Percentiles rank a stretch among this genome's conserved stretches.
phyloP scores from a whole-genome alignment of 2,797 vertebrate species.

The Fringilla coelebs region DNA sequence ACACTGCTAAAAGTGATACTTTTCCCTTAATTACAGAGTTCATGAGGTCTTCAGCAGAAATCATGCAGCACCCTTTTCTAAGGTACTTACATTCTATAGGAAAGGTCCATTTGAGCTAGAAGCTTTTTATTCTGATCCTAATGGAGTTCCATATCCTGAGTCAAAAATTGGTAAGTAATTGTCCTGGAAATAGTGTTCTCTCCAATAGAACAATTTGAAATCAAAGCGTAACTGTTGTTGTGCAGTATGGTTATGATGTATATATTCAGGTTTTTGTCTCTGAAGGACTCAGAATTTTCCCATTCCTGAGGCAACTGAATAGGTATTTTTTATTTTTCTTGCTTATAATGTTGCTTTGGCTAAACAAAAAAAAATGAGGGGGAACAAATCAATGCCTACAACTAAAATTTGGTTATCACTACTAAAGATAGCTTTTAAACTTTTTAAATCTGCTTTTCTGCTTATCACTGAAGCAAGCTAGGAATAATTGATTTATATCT shows the following conservation, averaged over 20 bases:
- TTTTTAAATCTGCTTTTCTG: neutral
- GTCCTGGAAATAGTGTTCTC: neutral
- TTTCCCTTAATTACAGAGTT: conserved; percentile 60
- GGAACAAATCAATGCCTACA: neutral
- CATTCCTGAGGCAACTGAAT: neutral
- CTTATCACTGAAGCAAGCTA: neutral
- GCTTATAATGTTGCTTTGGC: neutral
- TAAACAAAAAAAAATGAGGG: neutral
- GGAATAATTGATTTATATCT: neutral
- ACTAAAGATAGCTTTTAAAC: neutral
- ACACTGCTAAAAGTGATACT: neutral
- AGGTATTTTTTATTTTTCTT: neutral
- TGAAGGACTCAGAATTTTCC: neutral
- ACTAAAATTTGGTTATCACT: neutral
- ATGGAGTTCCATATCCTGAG: conserved; percentile 77
- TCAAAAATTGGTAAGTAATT: conserved; percentile 78
- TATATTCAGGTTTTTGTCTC: neutral
- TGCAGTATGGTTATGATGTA: neutral
- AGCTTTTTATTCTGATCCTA: conserved; percentile 79
- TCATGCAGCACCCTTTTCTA: conserved; percentile 79
- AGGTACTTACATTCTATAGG: conserved; percentile 80
- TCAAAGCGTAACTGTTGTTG: neutral
- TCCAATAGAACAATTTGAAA: neutral
- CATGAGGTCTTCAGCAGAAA: conserved; percentile 80
- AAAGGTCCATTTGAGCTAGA: conserved; percentile 79